phyloP scores from a whole-genome alignment of 2,113 vertebrate species.

The Serilophus lunatus region DNA sequence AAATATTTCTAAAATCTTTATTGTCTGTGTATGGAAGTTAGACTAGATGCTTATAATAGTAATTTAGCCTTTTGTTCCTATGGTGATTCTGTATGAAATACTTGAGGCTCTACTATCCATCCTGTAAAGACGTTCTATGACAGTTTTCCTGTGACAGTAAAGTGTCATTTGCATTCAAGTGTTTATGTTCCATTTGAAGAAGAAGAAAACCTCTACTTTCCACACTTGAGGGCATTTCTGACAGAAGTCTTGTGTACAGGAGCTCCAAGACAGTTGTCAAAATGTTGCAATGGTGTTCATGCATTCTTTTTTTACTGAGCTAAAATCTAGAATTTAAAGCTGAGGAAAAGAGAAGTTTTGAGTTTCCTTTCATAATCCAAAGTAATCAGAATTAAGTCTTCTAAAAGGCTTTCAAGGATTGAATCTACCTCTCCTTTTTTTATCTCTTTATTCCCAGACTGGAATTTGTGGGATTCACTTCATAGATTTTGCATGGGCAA shows the following conservation, averaged over 20 bases:
- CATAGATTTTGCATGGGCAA: background rate
- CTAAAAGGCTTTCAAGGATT: background rate
- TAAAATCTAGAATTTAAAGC: background rate
- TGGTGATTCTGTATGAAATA: background rate
- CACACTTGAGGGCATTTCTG: background rate
- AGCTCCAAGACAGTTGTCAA: background rate
- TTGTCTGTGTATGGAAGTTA: background rate
- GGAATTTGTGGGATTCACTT: background rate
- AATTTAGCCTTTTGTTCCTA: background rate
- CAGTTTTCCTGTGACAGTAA: background rate
- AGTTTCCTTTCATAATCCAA: background rate
- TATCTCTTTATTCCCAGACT: background rate
- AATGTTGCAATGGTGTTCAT: background rate
- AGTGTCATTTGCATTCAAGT: background rate
- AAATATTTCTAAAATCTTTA: background rate
- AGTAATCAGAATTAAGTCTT: background rate
- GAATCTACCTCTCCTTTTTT: background rate
- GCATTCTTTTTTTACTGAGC: background rate
- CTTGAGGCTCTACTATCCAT: background rate
- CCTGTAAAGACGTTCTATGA: background rate
- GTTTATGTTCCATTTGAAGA: background rate
- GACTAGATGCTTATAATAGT: background rate
- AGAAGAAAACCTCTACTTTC: background rate
- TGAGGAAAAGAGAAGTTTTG: background rate
- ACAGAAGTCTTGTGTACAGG: background rate